Evolutionary conservation across 2,888 invertebrate species (phyloP).

Genomic region (Morpho deidamia): DNA sequence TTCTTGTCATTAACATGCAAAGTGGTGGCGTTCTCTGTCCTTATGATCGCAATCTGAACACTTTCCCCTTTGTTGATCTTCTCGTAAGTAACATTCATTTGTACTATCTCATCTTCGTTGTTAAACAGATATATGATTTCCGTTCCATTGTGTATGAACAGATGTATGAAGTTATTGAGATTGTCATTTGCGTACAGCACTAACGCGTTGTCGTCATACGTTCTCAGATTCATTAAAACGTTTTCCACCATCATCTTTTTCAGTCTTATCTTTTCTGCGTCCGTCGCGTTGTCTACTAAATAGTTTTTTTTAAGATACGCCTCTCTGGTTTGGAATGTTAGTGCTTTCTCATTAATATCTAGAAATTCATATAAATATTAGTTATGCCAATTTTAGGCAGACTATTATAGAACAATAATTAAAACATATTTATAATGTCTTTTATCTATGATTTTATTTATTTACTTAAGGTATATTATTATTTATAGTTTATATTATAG

Average conservation of each 20-base stretch:
- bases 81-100: constrained; percentile 86
- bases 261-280: constrained; percentile 80
- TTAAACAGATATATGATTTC: constrained; percentile 92
- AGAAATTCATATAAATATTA: neutral
- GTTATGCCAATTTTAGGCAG: too few species aligned
- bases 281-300: constrained; percentile 81
- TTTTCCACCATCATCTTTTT: constrained; percentile 88
- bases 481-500: too few species aligned
- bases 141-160: constrained; percentile 88
- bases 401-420: too few species aligned
- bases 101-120: constrained; percentile 86
- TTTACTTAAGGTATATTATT: too few species aligned
- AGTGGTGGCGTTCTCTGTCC: constrained; percentile 84
- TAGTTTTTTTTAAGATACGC: constrained; percentile 90
- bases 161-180: constrained; percentile 94
- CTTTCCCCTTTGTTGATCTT: constrained; percentile 89
- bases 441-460: too few species aligned
- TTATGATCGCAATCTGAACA: constrained; percentile 91
- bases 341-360: constrained; percentile 94
- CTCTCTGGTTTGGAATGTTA: constrained; percentile 90
- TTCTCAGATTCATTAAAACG: constrained; percentile 92
- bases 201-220: constrained; percentile 88
- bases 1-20: constrained; percentile 90
- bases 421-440: too few species aligned
- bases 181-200: constrained; percentile 95